A percentile compares a stretch with the other conserved stretches of the same genome.
Evolutionary conservation across 1,140 invertebrate genomes (phyloP).

Genomic region (Drosophila mojavensis): DNA sequence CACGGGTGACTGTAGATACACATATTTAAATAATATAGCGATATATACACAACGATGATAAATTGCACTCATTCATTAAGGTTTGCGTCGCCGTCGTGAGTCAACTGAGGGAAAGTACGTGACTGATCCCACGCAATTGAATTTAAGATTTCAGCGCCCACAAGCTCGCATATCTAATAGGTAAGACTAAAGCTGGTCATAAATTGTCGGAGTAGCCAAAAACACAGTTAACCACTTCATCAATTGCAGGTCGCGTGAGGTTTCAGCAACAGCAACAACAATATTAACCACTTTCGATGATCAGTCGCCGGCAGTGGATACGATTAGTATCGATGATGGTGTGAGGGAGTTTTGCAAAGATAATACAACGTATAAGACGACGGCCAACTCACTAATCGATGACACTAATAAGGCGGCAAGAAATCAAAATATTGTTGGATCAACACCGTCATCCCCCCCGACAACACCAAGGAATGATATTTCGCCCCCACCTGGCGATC

Average conservation of each 20-base stretch:
- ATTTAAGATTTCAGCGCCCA: conserved; percentile 89
- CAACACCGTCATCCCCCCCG: no score
- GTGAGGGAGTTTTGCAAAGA: conserved; percentile 11
- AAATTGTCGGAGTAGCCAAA: not conserved
- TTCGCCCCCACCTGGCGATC: conserved; percentile 79
- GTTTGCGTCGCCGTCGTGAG: conserved; percentile 88
- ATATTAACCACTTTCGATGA: conserved; percentile 68
- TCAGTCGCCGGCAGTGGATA: conserved; percentile 47
- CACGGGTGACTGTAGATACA: no score
- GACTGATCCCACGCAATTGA: conserved; percentile 89
- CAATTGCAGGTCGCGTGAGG: conserved; percentile 55
- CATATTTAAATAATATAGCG: no score
- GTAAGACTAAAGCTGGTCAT: conserved; percentile 31
- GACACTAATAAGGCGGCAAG: conserved; percentile 33
- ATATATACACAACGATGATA: not conserved
- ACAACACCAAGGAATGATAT: conserved; percentile 60
- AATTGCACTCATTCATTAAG: conserved; percentile 45
- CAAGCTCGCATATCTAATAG: conserved; percentile 82
- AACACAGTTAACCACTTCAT: no score
- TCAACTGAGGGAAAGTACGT: conserved; percentile 89
- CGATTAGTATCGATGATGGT: conserved; percentile 49
- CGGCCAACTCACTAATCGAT: not conserved
- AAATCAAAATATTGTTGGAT: conserved; percentile 41
- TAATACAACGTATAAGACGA: conserved; percentile 6
- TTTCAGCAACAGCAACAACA: conserved; percentile 45